phyloP scores from a whole-genome alignment of 2,888 invertebrate species.

The Stomorhina lunata region DNA sequence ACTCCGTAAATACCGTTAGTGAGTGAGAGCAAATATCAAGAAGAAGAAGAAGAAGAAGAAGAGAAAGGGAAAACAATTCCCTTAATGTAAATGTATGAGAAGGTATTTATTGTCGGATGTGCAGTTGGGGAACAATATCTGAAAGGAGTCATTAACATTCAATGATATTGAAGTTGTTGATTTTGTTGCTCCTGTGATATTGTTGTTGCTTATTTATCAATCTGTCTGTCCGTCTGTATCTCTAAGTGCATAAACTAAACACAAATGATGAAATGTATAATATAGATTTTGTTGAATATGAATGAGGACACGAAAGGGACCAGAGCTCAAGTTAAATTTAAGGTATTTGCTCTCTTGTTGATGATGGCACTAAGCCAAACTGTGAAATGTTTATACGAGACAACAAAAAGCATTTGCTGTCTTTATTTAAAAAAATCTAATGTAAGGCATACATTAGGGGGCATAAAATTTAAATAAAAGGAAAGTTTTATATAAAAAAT shows the following conservation, averaged over 20 bases:
- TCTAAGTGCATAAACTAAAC: slow-evolving; percentile 2
- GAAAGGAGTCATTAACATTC: slow-evolving; percentile 5
- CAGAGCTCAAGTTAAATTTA: no score
- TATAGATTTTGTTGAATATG: background rate
- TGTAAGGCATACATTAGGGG: background rate
- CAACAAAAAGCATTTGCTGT: background rate
- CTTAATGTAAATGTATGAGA: background rate
- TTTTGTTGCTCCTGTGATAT: background rate
- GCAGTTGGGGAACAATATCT: background rate
- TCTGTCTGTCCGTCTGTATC: no score
- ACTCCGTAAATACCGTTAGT: background rate
- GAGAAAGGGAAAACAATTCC: background rate
- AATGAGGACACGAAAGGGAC: no score
- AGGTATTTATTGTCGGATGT: background rate
- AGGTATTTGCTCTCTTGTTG: no score
- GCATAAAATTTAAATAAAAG: background rate
- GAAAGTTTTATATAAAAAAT: no score
- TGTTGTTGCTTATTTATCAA: background rate
- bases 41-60: no score
- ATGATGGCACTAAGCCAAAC: background rate
- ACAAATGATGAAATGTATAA: background rate
- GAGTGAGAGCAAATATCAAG: no score
- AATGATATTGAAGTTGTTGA: background rate
- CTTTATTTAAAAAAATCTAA: no score
- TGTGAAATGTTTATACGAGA: no score